Evolutionary conservation across 2,888 invertebrate species (phyloP), one percentile per base, ranked within the genome.

Genomic region (Apodemia mormo): DNA sequence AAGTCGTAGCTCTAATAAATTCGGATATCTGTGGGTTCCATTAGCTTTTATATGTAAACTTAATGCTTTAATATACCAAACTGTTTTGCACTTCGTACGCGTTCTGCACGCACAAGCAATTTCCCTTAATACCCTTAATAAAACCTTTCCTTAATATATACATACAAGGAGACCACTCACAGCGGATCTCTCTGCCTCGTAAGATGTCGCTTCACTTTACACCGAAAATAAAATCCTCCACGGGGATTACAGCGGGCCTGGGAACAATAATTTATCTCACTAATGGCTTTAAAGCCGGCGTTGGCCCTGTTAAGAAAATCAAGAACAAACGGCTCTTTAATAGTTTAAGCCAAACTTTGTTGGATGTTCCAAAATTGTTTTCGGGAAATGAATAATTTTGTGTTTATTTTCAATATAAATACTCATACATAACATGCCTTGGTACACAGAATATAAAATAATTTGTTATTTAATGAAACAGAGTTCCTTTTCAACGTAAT

Each of bases 271-370:
- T 87, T 90, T 88, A 89, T 85, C 86, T 85, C 83, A 81, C 85
- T 89, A 90, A 90, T 89, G 89, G 89, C 85, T 89, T 87, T 85
- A 88, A 86, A 87, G 84, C 87, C 85, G 88, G 88, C 89, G 84
- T 88, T 86, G 87, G 86, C 86, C 87, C 87, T 88, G 85, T 85
- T 81, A 83, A 84, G 83, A 78, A 78, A 81, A 80, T 79, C 82
- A 79, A 80, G 80, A 78, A 78, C 61, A 61, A 61, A 61, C 61
- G 61, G 61, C 61, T 61, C 61, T 61, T 61, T 61, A 61, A 61
- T 61, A 61, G 61, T 61, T 61, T 33, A 61, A 58, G 58, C 58
- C 33, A 30, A 58, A 58, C 30, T 58, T 58, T 58, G 58, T 58
- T 58, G 33, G 58, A 58, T 58, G 58, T 58, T 58, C 12, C 58